A percentile compares a stretch with the other conserved stretches of the same genome.
phyloP scores from a whole-genome alignment of 2,113 vertebrate species.

The Mormyrus lacerda region DNA sequence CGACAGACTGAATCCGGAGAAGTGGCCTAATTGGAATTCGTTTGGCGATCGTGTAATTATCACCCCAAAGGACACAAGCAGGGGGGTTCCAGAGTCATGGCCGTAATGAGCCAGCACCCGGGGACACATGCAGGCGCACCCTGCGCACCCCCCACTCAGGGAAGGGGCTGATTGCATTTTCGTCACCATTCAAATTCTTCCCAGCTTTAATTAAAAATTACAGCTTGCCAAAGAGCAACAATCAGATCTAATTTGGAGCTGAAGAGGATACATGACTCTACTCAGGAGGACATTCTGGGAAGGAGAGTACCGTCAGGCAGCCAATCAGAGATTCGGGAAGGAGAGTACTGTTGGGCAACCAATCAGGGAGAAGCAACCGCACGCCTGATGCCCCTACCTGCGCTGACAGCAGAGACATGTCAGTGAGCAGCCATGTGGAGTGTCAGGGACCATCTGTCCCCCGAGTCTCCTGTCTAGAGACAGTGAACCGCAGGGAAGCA shows the following conservation, averaged over 20 bases:
- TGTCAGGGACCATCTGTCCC: neutral
- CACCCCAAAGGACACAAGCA: neutral
- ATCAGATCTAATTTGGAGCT: constrained; percentile 7
- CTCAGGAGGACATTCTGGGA: neutral
- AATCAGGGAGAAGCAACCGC: neutral
- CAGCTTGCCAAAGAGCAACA: neutral
- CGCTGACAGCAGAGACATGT: neutral
- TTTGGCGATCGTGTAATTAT: neutral
- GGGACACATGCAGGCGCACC: neutral
- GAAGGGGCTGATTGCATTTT: neutral
- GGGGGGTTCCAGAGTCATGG: neutral
- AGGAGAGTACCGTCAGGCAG: neutral
- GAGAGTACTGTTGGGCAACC: no score
- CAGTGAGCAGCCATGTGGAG: neutral
- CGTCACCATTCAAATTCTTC: neutral
- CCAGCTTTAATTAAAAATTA: constrained; percentile 10
- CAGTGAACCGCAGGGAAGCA: neutral
- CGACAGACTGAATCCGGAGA: neutral
- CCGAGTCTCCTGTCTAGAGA: neutral
- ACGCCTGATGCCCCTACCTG: neutral
- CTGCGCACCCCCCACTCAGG: neutral
- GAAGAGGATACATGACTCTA: neutral
- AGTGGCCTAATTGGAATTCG: neutral
- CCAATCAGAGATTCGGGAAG: neutral
- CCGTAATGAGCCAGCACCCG: neutral